Conservation (phyloP, 2,113 vertebrate genomes). For the Cynopterus brachyotis region DNA sequence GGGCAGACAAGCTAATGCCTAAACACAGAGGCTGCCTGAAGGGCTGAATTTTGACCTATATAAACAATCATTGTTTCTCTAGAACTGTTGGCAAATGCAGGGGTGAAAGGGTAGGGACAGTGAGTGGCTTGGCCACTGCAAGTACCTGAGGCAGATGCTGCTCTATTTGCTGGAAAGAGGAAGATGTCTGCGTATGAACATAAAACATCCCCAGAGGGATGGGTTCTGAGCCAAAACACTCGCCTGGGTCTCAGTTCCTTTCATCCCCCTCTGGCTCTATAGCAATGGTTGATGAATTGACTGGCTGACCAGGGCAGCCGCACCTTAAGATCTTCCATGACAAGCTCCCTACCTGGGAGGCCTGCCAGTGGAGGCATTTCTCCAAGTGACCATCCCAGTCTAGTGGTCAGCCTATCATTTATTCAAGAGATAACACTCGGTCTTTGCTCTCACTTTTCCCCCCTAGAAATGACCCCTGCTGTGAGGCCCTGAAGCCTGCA, state of each 20-base stretch:
- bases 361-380: neutral
- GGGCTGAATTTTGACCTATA: neutral
- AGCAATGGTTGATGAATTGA: neutral
- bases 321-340: neutral
- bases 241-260: neutral
- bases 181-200: neutral
- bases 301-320: neutral
- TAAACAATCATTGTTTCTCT: neutral
- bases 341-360: neutral
- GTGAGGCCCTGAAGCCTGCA: neutral
- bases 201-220: neutral
- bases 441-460: neutral
- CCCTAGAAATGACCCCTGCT: neutral
- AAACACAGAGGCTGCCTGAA: neutral
- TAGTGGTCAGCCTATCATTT: neutral
- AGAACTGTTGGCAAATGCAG: neutral
- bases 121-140: neutral
- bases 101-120: neutral
- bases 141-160: neutral
- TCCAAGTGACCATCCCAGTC: neutral
- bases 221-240: neutral
- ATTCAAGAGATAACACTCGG: neutral
- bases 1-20: neutral
- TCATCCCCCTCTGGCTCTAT: neutral
- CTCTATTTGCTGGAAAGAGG: neutral